Percentiles rank a stretch among this genome's conserved stretches.
Evolutionary conservation across 1,140 invertebrate genomes (phyloP).

Genomic region (Pomacea maculata): DNA sequence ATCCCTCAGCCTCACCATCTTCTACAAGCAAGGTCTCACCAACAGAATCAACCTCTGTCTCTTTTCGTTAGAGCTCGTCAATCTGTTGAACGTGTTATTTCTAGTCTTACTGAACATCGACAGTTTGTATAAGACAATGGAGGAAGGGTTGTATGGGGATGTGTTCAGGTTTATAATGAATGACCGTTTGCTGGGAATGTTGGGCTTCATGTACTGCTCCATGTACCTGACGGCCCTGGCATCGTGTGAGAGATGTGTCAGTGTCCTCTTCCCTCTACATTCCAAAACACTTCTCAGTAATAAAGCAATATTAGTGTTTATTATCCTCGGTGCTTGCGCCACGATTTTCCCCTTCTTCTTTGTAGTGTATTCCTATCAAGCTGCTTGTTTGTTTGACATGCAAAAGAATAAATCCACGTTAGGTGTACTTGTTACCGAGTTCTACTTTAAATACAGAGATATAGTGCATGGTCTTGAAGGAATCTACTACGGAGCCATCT

Average conservation of each 20-base stretch:
- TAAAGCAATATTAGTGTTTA: background rate
- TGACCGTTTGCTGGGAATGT: background rate
- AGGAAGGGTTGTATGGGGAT: background rate
- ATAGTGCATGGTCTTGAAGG: constrained; percentile 1
- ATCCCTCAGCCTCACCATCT: constrained; percentile 3
- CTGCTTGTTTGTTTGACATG: constrained; percentile 4
- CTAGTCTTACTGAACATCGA: background rate
- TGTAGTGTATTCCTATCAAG: background rate
- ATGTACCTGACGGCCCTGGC: constrained; percentile 7
- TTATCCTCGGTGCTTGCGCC: background rate
- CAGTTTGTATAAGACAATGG: constrained; percentile 1
- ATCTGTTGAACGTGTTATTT: background rate
- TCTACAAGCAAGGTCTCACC: background rate
- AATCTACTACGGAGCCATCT: background rate
- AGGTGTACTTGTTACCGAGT: background rate
- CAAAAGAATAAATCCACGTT: background rate
- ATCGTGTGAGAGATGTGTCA: constrained; percentile 15
- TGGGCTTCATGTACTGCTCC: constrained; percentile 4
- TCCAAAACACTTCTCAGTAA: constrained; percentile 3
- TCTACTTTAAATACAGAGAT: background rate
- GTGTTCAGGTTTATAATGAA: constrained; percentile 2
- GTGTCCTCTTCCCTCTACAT: constrained; percentile 7
- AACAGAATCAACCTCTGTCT: constrained; percentile 16
- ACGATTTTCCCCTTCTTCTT: constrained; percentile 1
- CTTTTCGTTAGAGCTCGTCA: constrained; percentile 2